A percentile compares a stretch with the other conserved stretches of the same genome.
phyloP scores from a whole-genome alignment of 2,797 vertebrate genomes.

The Tadarida brasiliensis region DNA sequence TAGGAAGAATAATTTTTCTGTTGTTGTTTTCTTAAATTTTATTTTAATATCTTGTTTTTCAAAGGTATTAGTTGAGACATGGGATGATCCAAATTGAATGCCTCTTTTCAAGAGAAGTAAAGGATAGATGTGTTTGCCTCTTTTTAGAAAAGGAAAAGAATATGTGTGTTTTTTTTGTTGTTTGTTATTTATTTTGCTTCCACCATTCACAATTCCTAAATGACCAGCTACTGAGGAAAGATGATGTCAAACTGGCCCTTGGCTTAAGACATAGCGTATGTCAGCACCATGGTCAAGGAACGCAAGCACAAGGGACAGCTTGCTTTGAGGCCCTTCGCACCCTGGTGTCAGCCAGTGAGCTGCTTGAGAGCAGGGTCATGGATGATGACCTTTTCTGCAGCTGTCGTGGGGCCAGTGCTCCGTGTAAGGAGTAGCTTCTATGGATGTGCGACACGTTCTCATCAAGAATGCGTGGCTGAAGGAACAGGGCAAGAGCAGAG shows the following conservation, averaged over 20 bases:
- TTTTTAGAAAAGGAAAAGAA: not conserved
- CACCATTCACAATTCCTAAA: not conserved
- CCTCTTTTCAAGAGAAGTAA: not conserved
- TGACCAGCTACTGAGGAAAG: not conserved
- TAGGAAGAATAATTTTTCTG: not conserved
- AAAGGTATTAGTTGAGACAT: not conserved
- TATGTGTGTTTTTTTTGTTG: no score
- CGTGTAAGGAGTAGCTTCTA: conserved; percentile 88
- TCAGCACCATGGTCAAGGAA: conserved; percentile 91
- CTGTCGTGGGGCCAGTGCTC: conserved; percentile 87
- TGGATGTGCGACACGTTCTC: conserved; percentile 88
- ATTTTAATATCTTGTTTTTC: not conserved
- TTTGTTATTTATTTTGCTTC: not conserved
- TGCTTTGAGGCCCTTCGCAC: conserved; percentile 87
- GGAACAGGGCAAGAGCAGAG: conserved; percentile 90
- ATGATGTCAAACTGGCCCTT: not conserved
- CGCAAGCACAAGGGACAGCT: conserved; percentile 88
- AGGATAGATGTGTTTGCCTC: accelerated
- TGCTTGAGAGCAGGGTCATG: conserved; percentile 90
- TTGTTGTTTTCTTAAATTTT: not conserved
- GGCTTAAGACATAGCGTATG: conserved; percentile 89
- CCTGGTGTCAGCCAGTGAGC: conserved; percentile 90
- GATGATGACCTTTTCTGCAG: conserved; percentile 88
- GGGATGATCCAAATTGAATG: not conserved
- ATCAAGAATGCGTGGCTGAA: conserved; percentile 90